These are phyloP conservation scores for Drosophila histrio DNA, from an alignment of 2,888 invertebrate species.

Conservation along the genomic window DNA sequence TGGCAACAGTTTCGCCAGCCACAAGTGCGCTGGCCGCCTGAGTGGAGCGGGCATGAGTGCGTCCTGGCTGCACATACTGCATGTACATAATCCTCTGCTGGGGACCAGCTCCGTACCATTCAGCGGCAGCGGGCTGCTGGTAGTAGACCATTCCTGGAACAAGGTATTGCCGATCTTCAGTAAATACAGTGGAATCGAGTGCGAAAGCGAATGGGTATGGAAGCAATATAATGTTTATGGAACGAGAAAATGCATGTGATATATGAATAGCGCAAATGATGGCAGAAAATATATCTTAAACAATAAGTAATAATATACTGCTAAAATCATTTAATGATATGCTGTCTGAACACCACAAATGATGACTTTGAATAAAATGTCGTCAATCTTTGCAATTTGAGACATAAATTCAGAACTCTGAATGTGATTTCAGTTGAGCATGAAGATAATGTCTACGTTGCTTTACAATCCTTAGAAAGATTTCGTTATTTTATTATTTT, in stretches of 20 bases:
- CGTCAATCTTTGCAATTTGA: too few species aligned
- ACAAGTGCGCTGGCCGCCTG: constrained; percentile 83
- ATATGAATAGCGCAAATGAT: background rate
- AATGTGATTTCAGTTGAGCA: too few species aligned
- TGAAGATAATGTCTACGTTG: background rate
- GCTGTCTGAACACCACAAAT: too few species aligned
- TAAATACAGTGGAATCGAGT: constrained; percentile 1
- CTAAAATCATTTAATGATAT: background rate
- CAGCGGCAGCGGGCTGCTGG: constrained; percentile 81
- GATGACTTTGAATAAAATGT: too few species aligned
- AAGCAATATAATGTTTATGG: constrained; percentile 7
- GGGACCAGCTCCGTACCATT: constrained; percentile 70
- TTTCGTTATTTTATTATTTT: background rate
- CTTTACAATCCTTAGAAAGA: background rate
- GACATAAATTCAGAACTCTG: background rate
- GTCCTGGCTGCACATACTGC: constrained; percentile 82
- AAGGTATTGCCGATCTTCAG: constrained; percentile 68
- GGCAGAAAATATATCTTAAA: too few species aligned
- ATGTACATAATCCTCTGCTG: constrained; percentile 82
- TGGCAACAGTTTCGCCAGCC: constrained; percentile 82
- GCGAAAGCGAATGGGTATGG: background rate
- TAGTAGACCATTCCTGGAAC: constrained; percentile 81
- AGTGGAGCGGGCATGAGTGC: constrained; percentile 80
- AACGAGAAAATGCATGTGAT: constrained; percentile 10
- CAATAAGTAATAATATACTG: background rate